Percentiles rank a stretch among this genome's conserved stretches.
phyloP scores from a whole-genome alignment of 2,113 vertebrate genomes.

The Phaethornis superciliosus region DNA sequence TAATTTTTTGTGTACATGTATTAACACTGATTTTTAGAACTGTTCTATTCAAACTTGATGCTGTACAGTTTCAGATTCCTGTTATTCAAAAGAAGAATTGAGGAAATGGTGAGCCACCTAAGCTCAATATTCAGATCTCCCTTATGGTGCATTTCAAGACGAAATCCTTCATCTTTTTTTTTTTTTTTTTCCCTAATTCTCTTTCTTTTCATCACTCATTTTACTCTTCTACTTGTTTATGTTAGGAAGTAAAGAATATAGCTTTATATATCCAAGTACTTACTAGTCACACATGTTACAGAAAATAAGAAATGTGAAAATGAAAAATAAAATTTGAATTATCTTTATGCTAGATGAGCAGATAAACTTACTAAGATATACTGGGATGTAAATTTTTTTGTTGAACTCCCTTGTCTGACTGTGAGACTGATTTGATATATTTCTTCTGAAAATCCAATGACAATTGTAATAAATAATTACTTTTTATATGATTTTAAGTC shows the following conservation, averaged over 20 bases:
- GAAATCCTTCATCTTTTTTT: not conserved
- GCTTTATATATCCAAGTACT: not conserved
- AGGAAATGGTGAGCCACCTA: not conserved
- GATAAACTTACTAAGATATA: not conserved
- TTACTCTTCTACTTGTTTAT: not conserved
- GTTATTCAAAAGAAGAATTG: not conserved
- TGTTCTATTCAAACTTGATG: not conserved
- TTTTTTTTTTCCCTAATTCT: not conserved
- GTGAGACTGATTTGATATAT: not conserved
- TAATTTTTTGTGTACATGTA: not conserved
- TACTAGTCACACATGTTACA: not conserved
- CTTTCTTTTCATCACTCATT: not conserved
- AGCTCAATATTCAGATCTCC: not conserved
- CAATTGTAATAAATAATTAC: not conserved
- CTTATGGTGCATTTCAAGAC: not conserved
- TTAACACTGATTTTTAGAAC: not conserved
- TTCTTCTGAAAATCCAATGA: not conserved
- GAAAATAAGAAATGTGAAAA: not conserved
- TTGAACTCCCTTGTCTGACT: not conserved
- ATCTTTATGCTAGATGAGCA: not conserved
- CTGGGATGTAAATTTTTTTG: not conserved
- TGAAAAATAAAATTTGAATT: not conserved
- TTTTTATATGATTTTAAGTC: not conserved
- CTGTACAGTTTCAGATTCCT: not conserved
- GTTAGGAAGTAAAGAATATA: not conserved